Percentiles rank a stretch among this genome's conserved stretches.
These are phyloP conservation scores for Microplitis demolitor DNA, from an alignment of 1,140 invertebrate species.

Conservation along the genomic window DNA sequence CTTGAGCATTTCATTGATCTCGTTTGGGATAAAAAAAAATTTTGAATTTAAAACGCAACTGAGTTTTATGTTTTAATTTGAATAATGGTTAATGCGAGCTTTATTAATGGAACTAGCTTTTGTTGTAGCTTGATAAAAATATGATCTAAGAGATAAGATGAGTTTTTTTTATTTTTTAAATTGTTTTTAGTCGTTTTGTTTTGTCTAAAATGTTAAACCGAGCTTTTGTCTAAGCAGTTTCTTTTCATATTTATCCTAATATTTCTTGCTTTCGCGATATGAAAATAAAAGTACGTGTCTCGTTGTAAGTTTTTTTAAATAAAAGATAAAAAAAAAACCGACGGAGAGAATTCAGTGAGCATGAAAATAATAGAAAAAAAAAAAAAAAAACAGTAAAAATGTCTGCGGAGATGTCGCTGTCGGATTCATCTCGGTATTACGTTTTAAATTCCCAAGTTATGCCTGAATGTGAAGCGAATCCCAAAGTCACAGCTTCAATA, in stretches of 20 bases:
- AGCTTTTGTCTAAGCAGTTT: neutral
- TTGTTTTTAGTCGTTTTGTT: neutral
- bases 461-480: neutral
- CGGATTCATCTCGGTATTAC: conserved; percentile 24
- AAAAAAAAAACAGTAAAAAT: neutral
- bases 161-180: neutral
- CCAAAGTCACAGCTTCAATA: conserved; percentile 4
- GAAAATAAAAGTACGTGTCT: neutral
- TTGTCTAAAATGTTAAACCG: neutral
- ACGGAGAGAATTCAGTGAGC: conserved; percentile 18
- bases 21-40: neutral
- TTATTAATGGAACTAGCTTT: too few relatives aligned
- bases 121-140: too few relatives aligned
- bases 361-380: conserved; percentile 7
- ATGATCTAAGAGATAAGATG: neutral
- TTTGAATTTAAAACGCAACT: neutral
- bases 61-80: too few relatives aligned
- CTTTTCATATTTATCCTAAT: neutral
- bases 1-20: conserved; percentile 35
- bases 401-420: neutral
- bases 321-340: neutral
- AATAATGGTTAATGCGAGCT: too few relatives aligned
- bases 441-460: neutral
- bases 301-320: neutral
- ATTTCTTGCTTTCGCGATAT: neutral